Conservation (phyloP, 2,113 vertebrate genomes). For the Notothenia coriiceps region DNA sequence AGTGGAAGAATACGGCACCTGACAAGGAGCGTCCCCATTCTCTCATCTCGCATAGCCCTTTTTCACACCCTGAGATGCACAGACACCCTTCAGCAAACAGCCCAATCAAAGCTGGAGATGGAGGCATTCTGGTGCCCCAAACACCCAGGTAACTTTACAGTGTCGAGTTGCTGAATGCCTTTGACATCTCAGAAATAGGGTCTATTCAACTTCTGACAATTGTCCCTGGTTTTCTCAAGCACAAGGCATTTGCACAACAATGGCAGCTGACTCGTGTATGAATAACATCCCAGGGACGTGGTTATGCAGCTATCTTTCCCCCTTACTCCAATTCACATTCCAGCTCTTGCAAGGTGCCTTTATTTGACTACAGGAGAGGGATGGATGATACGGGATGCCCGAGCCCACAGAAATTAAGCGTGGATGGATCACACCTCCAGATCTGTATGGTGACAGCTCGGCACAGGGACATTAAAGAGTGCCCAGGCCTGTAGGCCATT, state of each 20-base stretch:
- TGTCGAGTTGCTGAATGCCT: conserved; percentile 66
- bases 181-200: conserved; percentile 78
- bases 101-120: conserved; percentile 67
- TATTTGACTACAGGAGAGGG: conserved; percentile 43
- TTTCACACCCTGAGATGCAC: conserved; percentile 76
- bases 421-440: conserved; percentile 38
- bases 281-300: conserved; percentile 67
- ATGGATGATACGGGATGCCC: conserved; percentile 24
- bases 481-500: conserved; percentile 36
- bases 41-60: conserved; percentile 66
- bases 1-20: conserved; percentile 77
- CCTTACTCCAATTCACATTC: conserved; percentile 53
- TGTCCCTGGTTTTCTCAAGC: conserved; percentile 70
- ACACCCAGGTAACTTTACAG: conserved; percentile 75
- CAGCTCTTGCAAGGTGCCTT: conserved; percentile 42
- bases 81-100: conserved; percentile 79
- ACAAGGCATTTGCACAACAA: conserved; percentile 79
- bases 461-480: conserved; percentile 43
- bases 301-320: conserved; percentile 67
- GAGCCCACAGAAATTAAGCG: conserved; percentile 42
- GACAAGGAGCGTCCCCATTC: conserved; percentile 74
- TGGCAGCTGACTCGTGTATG: conserved; percentile 61
- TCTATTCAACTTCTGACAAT: conserved; percentile 77
- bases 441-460: conserved; percentile 5
- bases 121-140: conserved; percentile 73